Conservation (phyloP, 1,140 invertebrate species). For the Cotesia glomerata region DNA sequence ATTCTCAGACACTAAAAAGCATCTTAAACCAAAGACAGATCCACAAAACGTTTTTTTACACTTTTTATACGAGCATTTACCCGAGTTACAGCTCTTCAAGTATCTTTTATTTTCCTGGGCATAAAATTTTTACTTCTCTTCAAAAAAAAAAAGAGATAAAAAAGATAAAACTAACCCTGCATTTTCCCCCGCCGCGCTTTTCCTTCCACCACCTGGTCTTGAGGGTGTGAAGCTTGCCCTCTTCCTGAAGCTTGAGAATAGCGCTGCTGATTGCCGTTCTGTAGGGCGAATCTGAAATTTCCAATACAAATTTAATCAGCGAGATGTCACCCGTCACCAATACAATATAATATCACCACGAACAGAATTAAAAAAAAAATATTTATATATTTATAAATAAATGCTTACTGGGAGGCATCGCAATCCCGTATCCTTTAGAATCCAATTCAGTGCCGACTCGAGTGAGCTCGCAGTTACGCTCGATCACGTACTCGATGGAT, state of each 20-base stretch:
- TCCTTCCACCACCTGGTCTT: conserved; percentile 97
- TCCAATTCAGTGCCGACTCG: conserved; percentile 90
- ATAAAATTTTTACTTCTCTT: too few species aligned
- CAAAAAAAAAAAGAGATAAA: background rate
- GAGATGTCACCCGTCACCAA: background rate
- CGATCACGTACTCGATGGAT: conserved; percentile 89
- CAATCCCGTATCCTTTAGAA: conserved; percentile 92
- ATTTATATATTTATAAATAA: background rate
- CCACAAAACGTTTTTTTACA: too few species aligned
- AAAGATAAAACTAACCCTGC: conserved; percentile 68
- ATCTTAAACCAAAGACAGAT: too few species aligned
- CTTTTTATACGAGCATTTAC: too few species aligned
- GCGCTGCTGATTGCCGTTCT: conserved; percentile 85
- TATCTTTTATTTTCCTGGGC: too few species aligned
- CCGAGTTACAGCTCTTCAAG: too few species aligned
- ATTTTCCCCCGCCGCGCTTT: conserved; percentile 82
- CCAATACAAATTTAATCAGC: background rate
- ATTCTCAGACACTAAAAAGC: too few species aligned
- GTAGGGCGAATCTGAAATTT: conserved; percentile 78
- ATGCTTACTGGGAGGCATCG: conserved; percentile 86
- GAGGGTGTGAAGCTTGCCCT: conserved; percentile 87
- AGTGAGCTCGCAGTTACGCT: conserved; percentile 88
- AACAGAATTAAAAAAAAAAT: background rate
- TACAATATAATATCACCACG: background rate
- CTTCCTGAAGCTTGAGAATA: conserved; percentile 91